These are phyloP conservation scores for Trachops cirrhosus DNA, from an alignment of 2,797 vertebrate genomes.

Conservation along the genomic window DNA sequence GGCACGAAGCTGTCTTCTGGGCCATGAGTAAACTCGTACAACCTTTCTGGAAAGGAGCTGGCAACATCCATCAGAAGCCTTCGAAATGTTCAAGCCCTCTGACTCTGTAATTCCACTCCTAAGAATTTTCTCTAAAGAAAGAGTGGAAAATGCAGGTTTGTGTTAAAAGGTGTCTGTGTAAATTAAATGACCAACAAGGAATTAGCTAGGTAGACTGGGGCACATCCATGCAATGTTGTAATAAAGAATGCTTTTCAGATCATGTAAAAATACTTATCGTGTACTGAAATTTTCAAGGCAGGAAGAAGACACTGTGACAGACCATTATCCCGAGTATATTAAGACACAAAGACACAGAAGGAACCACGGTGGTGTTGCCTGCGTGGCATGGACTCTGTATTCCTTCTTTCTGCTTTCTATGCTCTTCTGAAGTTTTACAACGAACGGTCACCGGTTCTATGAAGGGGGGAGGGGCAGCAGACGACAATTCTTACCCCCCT, in stretches of 20 bases:
- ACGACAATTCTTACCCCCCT: neutral
- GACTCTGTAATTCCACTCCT: neutral
- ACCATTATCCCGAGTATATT: neutral
- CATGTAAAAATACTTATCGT: neutral
- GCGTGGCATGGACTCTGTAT: fast-evolving
- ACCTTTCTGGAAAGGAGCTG: neutral
- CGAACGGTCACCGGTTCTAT: fast-evolving
- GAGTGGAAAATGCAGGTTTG: neutral
- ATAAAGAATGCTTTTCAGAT: neutral
- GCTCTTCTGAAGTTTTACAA: neutral
- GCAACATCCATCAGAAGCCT: neutral
- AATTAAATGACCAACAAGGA: neutral
- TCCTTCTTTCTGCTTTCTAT: neutral
- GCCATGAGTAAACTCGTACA: neutral
- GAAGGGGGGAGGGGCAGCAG: neutral
- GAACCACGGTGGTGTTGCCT: fast-evolving
- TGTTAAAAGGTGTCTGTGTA: neutral
- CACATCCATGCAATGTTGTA: neutral
- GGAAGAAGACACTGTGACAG: neutral
- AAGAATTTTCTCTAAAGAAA: neutral
- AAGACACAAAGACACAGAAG: neutral
- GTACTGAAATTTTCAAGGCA: neutral
- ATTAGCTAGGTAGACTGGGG: neutral
- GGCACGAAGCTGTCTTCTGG: neutral
- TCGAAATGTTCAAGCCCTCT: neutral